Evolutionary conservation across 2,888 invertebrate species (phyloP).

Genomic region (Caenorhabditis sulstoni): DNA sequence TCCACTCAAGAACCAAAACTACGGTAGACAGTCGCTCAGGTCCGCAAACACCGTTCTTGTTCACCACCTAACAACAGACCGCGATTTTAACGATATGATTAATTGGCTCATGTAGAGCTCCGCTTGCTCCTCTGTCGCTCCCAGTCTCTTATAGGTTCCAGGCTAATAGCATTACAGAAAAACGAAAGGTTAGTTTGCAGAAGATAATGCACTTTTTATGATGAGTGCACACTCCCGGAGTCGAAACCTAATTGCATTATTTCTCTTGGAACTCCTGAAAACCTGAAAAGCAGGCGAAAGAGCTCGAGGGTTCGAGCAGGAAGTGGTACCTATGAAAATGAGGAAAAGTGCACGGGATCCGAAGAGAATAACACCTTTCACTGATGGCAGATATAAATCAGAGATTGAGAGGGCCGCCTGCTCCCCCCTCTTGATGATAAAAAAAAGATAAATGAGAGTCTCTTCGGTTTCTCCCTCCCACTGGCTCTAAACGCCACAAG

Average conservation of each 20-base stretch:
- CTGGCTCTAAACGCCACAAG: constrained; percentile 39
- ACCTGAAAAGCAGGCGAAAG: not conserved
- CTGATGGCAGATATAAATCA: constrained; percentile 51
- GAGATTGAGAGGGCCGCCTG: constrained; percentile 32
- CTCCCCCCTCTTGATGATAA: constrained; percentile 52
- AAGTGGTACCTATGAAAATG: constrained; percentile 23
- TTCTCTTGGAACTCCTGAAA: not conserved
- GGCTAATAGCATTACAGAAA: not conserved
- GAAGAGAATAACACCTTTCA: constrained; percentile 38
- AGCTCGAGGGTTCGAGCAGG: not conserved
- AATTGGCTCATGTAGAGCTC: not conserved
- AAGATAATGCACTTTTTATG: constrained; percentile 15
- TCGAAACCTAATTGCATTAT: not conserved
- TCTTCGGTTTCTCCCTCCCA: constrained; percentile 18
- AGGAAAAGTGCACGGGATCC: constrained; percentile 17
- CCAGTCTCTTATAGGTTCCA: no score
- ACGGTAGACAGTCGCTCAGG: no score
- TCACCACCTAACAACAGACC: no score
- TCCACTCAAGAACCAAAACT: no score
- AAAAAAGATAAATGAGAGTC: constrained; percentile 52
- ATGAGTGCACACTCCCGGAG: no score
- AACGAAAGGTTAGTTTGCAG: constrained; percentile 43
- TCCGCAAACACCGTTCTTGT: no score
- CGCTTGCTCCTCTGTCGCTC: not conserved
- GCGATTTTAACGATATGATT: not conserved